Evolutionary conservation across 2,113 vertebrate genomes (phyloP).

Genomic region (Mirounga angustirostris): DNA sequence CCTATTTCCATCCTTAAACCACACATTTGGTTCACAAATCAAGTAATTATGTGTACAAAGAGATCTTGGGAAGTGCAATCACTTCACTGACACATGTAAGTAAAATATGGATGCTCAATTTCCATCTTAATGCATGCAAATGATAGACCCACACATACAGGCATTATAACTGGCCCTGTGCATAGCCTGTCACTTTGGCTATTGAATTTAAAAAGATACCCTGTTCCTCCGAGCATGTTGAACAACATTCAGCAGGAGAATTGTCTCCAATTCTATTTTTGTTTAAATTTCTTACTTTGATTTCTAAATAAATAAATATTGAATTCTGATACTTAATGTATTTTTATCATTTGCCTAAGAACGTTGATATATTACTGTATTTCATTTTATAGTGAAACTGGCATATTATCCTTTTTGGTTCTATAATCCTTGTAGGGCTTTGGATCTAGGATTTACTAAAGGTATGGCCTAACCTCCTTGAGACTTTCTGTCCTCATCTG

Average conservation of each 20-base stretch:
- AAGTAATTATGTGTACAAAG: conserved; percentile 65
- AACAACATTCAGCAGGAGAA: not conserved
- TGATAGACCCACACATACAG: not conserved
- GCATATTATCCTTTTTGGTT: not conserved
- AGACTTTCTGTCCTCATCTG: not conserved
- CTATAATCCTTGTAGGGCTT: not conserved
- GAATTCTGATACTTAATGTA: not conserved
- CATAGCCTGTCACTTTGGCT: not conserved
- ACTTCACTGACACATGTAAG: conserved; percentile 28
- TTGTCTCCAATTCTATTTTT: not conserved
- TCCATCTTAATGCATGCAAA: conserved; percentile 57
- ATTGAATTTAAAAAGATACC: not conserved
- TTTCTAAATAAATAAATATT: not conserved
- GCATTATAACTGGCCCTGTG: not conserved
- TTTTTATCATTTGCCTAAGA: conserved; percentile 41
- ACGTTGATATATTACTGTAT: not conserved
- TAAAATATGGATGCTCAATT: conserved; percentile 18
- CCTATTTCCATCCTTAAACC: conserved; percentile 57
- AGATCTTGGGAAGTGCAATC: conserved; percentile 38
- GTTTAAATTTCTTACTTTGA: not conserved
- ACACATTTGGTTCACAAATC: conserved; percentile 72
- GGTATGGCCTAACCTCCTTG: not conserved
- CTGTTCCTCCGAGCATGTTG: not conserved
- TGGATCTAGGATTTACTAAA: not conserved
- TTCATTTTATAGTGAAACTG: conserved; percentile 2